Base-by-base conservation (phyloP, 2,113 vertebrate genomes). In the Pelvicachromis taeniatus region DNA sequence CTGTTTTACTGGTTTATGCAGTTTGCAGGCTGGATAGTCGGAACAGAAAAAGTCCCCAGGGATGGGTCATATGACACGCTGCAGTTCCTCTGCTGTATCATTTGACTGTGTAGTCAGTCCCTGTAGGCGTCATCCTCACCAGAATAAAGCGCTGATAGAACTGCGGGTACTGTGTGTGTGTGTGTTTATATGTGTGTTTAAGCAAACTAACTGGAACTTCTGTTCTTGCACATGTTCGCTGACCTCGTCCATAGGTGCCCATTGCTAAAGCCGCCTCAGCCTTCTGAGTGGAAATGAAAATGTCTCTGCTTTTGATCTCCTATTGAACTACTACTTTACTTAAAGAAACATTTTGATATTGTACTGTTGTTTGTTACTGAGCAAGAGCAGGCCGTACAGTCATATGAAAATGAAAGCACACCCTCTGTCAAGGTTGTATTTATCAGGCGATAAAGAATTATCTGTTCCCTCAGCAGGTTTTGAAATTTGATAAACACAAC, bases 51-150 rank as follows among this genome's bases (percentile, higher is more conserved):
- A 88, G 89, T 91, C 93, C 92, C 91, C 40, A 38, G 89, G 89
- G 91, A 88, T 29, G 87, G 85, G 87, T 93, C 94, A 94, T 90
- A 93, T 94, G 93, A 94, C 89, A 86, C 90, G 84, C 93, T 89
- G 90, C 90, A 85, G 92, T 87, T 88, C 87, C 90, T 90, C 89
- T 91, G 88, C 86, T 92, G 88, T 86, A 90, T 94, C 93, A 91
- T 93, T 90, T 95, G 91, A 94, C 90, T 93, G 77, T 88, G 86
- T 8, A 87, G 88, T 87, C 56, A 88, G 84, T 91, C 92, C 92
- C 92, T 82, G 58, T 84, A 91, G 93, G 90, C 88, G 42, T 92
- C 78, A 55, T 91, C 87, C 84, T 91, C 89, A 81, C 29, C 81
- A 93, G 90, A 94, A 94, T 92, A 92, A 90, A 94, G 86, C 77